Base-by-base conservation (phyloP, 2,888 invertebrate genomes). In the Tenodera sinensis region DNA sequence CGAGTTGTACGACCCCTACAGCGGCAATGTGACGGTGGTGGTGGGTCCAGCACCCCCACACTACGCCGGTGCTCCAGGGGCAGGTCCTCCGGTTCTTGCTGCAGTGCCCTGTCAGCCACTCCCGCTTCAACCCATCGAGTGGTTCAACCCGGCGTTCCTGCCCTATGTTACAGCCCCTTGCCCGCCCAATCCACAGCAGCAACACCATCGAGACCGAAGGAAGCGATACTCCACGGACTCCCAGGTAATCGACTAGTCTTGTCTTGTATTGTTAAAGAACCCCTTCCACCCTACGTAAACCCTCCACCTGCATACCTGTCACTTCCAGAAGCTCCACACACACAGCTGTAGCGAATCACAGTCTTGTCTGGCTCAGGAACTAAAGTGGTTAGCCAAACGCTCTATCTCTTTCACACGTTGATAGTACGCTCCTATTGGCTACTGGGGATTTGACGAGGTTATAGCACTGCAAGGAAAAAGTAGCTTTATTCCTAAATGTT, bases 91-190 rank as follows among this genome's bases (percentile, higher is more conserved):
- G 12, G 92, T 93, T 83, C 90, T 94, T 90, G 92, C 94, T 3
- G 92, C 94, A 6, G 92, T 94, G 91, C 93, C 94, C 14, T 94
- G 93, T 90, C 93, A 93, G 25, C 93, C 94, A 42, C 93, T 94
- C 82, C 94, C 94, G 30, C 92, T 94, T 28, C 93, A 94, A 91
- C 93, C 94, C 88, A 92, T 94, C 83, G 94, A 94, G 88, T 94
- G 94, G 94, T 93, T 93, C 91, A 93, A 93, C 91, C 94, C 94
- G n/a, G 89, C 89, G 27, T 90, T 89, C 89, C 86, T 90, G 83
- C 90, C 90, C 14, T 90, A 84, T 83, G 89, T 85, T 92, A 92
- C 85, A 92, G 92, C 90, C 92, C 93, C 88, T 81, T 89, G 86
- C 82, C 91, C 83, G 71, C 88, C 91, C 92, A 93, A 89, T 92